Conservation (phyloP, 2,888 invertebrate species). For the Stegophylla sp. region DNA sequence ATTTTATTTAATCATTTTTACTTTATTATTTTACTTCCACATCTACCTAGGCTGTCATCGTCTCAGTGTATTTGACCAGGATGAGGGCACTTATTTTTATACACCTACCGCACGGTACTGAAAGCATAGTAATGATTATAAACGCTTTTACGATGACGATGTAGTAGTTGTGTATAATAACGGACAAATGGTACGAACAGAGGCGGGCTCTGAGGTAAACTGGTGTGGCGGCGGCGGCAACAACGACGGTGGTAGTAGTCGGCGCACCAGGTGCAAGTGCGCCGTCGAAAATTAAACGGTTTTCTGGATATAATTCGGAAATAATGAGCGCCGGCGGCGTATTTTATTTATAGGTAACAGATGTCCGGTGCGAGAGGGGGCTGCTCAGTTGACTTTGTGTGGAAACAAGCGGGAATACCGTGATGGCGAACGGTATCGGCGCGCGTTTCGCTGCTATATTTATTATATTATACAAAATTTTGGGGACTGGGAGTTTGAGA, state of each 20-base stretch:
- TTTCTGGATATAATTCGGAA: constrained; percentile 44
- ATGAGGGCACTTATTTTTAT: too few species aligned
- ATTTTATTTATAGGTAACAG: constrained; percentile 55
- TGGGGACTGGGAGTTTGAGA: not conserved
- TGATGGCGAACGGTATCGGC: not conserved
- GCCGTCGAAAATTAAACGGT: constrained; percentile 42
- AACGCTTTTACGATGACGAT: not conserved
- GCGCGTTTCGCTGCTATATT: constrained; percentile 15
- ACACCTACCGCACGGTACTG: not conserved
- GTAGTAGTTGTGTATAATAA: constrained; percentile 21
- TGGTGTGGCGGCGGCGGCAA: not conserved
- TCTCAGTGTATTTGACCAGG: too few species aligned
- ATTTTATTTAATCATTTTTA: too few species aligned
- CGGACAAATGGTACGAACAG: not conserved
- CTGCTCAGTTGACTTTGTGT: not conserved
- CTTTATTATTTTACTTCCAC: too few species aligned
- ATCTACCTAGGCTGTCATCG: too few species aligned
- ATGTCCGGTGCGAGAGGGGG: constrained; percentile 15
- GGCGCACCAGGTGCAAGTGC: constrained; percentile 24
- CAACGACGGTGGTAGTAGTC: not conserved
- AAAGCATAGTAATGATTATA: not conserved
- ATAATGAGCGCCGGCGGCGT: constrained; percentile 34
- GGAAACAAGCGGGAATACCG: not conserved
- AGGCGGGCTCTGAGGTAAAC: too few species aligned
- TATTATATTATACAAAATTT: constrained; percentile 27